Conservation (phyloP, 2,888 invertebrate genomes). For the Leptopterna dolabrata region DNA sequence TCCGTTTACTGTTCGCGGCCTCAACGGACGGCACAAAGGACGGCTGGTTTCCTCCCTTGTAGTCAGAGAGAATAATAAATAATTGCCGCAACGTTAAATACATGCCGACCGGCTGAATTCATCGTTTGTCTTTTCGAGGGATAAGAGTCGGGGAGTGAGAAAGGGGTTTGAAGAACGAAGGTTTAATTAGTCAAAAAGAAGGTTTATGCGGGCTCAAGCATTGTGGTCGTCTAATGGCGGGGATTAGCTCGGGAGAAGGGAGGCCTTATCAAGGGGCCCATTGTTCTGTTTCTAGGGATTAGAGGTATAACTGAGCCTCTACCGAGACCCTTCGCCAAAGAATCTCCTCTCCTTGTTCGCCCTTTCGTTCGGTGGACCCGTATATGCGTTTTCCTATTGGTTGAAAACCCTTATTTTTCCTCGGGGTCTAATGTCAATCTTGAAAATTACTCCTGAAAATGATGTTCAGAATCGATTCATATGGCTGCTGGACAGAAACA, state of each 20-base stretch:
- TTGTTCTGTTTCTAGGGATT: conserved; percentile 46
- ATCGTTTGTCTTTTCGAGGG: conserved; percentile 34
- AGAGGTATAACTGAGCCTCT: conserved; percentile 21
- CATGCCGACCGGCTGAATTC: background rate
- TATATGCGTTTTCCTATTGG: background rate
- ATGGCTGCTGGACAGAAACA: too few species aligned
- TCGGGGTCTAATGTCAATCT: too few species aligned
- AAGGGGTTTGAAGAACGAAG: conserved; percentile 28
- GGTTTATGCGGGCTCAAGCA: conserved; percentile 49
- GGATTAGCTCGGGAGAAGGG: conserved; percentile 38
- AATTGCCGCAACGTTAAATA: conserved; percentile 1
- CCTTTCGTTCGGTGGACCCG: background rate
- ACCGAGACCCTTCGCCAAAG: background rate
- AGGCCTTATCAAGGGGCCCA: conserved; percentile 44
- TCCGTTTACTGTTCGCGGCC: background rate
- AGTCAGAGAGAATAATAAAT: background rate
- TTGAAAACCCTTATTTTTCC: too few species aligned
- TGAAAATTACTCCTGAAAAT: too few species aligned
- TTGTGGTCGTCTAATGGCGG: conserved; percentile 53
- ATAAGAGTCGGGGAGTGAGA: background rate
- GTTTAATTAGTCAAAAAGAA: conserved; percentile 56
- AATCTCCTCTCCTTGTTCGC: background rate
- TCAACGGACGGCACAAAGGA: background rate
- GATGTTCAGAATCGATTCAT: too few species aligned
- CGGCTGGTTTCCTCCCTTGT: background rate